Conservation (phyloP, 1,140 invertebrate species). For the Drosophila sturtevanti region DNA sequence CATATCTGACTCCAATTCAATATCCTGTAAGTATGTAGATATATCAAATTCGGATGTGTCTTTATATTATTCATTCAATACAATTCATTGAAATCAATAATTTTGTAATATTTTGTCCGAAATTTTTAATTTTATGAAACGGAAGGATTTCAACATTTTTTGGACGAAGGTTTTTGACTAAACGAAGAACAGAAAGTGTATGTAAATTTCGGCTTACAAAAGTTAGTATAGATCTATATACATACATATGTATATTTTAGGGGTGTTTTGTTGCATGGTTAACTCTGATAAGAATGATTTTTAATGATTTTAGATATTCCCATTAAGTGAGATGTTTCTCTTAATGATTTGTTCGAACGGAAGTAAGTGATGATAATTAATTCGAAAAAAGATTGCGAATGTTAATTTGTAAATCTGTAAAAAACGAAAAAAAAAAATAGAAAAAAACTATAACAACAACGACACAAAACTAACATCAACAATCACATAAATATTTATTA, state of each 20-base stretch:
- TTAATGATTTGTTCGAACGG: constrained; percentile 36
- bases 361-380: constrained; percentile 75
- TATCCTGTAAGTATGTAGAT: no score
- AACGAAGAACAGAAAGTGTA: not conserved
- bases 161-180: no score
- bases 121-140: no score
- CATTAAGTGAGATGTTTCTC: constrained; percentile 1
- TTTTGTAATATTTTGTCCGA: no score
- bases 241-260: no score
- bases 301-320: not conserved
- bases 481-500: constrained; percentile 71
- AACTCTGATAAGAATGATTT: constrained; percentile 11
- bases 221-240: not conserved
- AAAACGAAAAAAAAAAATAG: constrained; percentile 25
- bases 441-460: constrained; percentile 26
- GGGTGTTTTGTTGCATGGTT: constrained; percentile 35
- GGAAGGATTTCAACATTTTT: no score
- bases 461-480: not conserved
- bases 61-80: no score
- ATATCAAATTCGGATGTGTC: no score
- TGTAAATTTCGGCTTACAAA: not conserved
- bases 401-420: constrained; percentile 78
- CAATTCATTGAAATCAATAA: no score
- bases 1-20: no score
- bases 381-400: constrained; percentile 62